Base-by-base conservation (phyloP, 2,797 vertebrate species). In the Danio jaintianensis region DNA sequence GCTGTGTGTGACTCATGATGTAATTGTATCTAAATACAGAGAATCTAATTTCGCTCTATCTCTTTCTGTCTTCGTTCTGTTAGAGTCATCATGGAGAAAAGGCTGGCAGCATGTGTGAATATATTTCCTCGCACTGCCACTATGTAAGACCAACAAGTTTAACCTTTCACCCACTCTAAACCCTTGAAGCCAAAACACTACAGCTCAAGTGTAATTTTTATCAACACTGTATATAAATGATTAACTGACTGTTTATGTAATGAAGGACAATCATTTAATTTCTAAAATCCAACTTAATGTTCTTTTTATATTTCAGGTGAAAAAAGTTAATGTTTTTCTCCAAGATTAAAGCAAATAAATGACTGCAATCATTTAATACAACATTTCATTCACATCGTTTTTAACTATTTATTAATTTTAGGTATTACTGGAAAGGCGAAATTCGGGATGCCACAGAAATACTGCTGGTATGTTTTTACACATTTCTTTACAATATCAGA, bases 351-450 rank as follows among this genome's bases (percentile, higher is more conserved):
- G 29, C 3, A 29, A 29, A 29, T 29, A 29, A 29, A 29, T 29
- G 29, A 29, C 1, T 29, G 29, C 29, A 29, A 29, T 29, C 29
- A 3, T 29, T 29, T 29, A 29, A 29, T 29, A 29, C 29, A 29
- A 29, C 1, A 29, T 29, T 29, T 29, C 29, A 1, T 29, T 29
- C 29, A 29, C 29, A 29, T 29, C 29, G 29, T 29, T 29, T 29
- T 42, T 1, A 55, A 22, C 4, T 70, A 11, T 81, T 55, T 85
- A 82, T 62, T 53, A n/a, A 68, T 78, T 82, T 58, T n/a, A 97
- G 96, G 89, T 97, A 94, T 88, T 94, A 95, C 56, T 97, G 96
- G 96, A 96, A 97, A 87, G 95, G 94, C 9, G 92, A 96, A 78
- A 92, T 96, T 84, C 94, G 96, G 82, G 95, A 96, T 83, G 83